These are phyloP conservation scores for Zaprionus ghesquierei DNA, from an alignment of 1,140 invertebrate species.

Conservation along the genomic window DNA sequence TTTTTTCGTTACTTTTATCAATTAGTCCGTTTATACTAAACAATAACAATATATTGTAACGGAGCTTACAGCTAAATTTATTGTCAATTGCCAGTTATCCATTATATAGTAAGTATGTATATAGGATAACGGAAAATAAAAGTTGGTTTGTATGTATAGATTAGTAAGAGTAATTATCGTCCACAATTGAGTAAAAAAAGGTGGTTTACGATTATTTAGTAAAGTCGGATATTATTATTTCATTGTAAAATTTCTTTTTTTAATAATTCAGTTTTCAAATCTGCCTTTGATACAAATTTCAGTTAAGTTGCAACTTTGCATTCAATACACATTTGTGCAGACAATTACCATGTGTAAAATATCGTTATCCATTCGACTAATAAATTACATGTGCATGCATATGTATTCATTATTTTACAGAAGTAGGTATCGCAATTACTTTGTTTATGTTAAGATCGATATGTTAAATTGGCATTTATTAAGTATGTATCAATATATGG, in stretches of 20 bases:
- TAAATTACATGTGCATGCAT: neutral
- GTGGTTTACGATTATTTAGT: conserved; percentile 10
- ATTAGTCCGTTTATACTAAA: too few relatives aligned
- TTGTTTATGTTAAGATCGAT: conserved; percentile 45
- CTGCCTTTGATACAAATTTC: neutral
- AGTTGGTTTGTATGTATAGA: neutral
- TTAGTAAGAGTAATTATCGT: neutral
- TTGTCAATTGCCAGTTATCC: conserved; percentile 26
- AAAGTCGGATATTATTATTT: conserved; percentile 7
- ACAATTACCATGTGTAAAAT: neutral
- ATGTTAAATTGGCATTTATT: conserved; percentile 55
- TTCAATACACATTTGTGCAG: neutral
- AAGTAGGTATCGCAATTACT: conserved; percentile 25
- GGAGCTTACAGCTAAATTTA: conserved; percentile 47
- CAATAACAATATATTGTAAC: too few relatives aligned
- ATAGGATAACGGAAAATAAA: neutral
- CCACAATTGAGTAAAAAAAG: conserved; percentile 9
- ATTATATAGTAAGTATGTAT: too few relatives aligned
- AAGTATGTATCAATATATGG: neutral
- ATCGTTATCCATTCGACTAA: conserved; percentile 14
- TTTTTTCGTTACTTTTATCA: too few relatives aligned
- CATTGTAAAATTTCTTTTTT: neutral
- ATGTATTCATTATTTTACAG: neutral
- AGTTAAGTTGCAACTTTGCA: neutral
- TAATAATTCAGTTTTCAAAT: neutral